Conservation (phyloP, 2,113 vertebrate species). For the Campylomormyrus tamandua region DNA sequence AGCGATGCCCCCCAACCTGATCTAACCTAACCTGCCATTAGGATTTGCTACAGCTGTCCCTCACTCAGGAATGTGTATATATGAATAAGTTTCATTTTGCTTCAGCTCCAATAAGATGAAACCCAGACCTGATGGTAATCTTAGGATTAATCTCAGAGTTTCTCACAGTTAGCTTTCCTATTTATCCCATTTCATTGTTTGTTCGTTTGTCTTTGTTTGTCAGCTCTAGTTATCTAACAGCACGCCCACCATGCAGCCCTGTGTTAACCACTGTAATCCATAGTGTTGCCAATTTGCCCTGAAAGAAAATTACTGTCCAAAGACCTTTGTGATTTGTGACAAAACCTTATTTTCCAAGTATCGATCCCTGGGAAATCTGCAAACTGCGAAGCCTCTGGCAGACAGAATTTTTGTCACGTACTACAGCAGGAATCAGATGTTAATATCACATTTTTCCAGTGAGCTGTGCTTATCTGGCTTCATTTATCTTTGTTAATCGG, state of each 20-base stretch:
- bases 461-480: conserved; percentile 35
- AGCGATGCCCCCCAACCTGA: background rate
- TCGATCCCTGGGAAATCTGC: conserved; percentile 48
- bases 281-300: background rate
- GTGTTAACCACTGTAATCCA: conserved; percentile 10
- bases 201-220: background rate
- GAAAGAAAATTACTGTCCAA: conserved; percentile 39
- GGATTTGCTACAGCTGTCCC: background rate
- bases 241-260: background rate
- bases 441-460: conserved; percentile 42
- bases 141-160: background rate
- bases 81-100: background rate
- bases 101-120: background rate
- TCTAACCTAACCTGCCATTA: background rate
- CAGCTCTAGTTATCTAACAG: background rate
- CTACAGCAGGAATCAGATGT: conserved; percentile 37
- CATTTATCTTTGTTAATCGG: conserved; percentile 49
- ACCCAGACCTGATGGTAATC: background rate
- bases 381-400: conserved; percentile 47
- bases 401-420: conserved; percentile 61
- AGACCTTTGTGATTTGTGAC: conserved; percentile 51
- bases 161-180: background rate
- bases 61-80: background rate
- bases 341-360: conserved; percentile 55
- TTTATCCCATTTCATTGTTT: background rate